Base-by-base conservation (phyloP, 2,888 invertebrate species). In the Chromoteleia sp. region DNA sequence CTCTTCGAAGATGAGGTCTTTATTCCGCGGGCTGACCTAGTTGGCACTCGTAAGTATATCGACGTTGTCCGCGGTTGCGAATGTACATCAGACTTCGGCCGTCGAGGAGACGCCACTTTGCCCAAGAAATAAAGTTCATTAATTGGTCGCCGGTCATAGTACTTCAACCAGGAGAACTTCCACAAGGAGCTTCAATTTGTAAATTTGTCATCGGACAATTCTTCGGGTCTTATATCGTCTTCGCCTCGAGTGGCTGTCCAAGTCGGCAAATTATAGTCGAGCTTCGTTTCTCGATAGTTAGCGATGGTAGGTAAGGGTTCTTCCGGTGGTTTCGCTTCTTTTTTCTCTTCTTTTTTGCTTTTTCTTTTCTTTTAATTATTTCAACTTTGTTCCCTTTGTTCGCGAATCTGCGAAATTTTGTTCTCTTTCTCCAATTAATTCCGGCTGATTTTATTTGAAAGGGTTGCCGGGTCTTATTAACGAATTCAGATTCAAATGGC, bases 101-200 rank as follows among this genome's bases (percentile, higher is more conserved):
- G 30, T 17, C 39, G 41, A 52, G 52, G 39, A 39, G 25, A 25
- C 14, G 39, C 39, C 12, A 25, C 39, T 41, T 17, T 52, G 48
- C 21, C 21, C 12, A 17, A 8, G 41, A 15, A 50, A 59, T 54
- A 52, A 43, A 54, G 29, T 70, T 70, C 12, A 48, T 52, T 77
- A 77, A 77, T 77, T 77, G 77, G 77, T 68, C 61, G 61, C 43
- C 25, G 68, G 68, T 36, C 59, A 52, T 52, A 45, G 25, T 19
- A 61, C 76, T 68, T 12, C 8, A 63, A 6, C 12, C n/a, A 14
- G 14, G 36, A 58, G 56, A 21, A 52, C 48, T 45, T 50, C 33
- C n/a, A 15, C 0, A n/a, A 29, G 17, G 30, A 45, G 54, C 33
- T 39, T 2, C 3, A 36, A 39, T 50, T 58, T 59, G 12, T n/a